A percentile compares a stretch with the other conserved stretches of the same genome.
Conservation (phyloP, 1,140 invertebrate genomes). For the Meloidogyne hapla region DNA sequence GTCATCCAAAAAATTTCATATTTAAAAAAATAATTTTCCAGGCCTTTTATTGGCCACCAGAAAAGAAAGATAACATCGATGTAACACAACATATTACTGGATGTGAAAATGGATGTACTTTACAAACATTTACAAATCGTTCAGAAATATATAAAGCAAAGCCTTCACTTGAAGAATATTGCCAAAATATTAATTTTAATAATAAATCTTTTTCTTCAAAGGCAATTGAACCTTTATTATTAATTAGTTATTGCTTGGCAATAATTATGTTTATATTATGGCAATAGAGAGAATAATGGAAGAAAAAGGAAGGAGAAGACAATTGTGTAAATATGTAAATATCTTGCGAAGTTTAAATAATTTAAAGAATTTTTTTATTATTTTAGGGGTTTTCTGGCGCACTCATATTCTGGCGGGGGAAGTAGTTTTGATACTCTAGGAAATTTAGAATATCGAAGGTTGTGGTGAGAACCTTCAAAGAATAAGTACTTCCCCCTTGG, state of each 20-base stretch:
- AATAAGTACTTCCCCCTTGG: too few species aligned
- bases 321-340: not conserved
- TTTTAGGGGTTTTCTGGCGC: too few species aligned
- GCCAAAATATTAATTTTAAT: constrained; percentile 19
- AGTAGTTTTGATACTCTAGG: too few species aligned
- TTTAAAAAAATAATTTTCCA: constrained; percentile 10
- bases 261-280: not conserved
- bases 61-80: constrained; percentile 2
- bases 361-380: too few species aligned
- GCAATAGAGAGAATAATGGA: not conserved
- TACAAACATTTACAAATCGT: constrained; percentile 24
- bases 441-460: too few species aligned
- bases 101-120: constrained; percentile 21
- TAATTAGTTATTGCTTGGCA: not conserved
- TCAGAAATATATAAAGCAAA: constrained; percentile 24
- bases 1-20: too few species aligned
- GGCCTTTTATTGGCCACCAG: constrained; percentile 32
- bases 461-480: too few species aligned
- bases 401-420: too few species aligned
- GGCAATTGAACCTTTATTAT: too few species aligned
- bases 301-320: not conserved
- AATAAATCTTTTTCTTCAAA: not conserved
- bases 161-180: constrained; percentile 26
- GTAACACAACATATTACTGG: constrained; percentile 28
- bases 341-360: too few species aligned